phyloP scores from a whole-genome alignment of 53 echinoderm and acorn worm genomes.

The Actinopyga echinites region DNA sequence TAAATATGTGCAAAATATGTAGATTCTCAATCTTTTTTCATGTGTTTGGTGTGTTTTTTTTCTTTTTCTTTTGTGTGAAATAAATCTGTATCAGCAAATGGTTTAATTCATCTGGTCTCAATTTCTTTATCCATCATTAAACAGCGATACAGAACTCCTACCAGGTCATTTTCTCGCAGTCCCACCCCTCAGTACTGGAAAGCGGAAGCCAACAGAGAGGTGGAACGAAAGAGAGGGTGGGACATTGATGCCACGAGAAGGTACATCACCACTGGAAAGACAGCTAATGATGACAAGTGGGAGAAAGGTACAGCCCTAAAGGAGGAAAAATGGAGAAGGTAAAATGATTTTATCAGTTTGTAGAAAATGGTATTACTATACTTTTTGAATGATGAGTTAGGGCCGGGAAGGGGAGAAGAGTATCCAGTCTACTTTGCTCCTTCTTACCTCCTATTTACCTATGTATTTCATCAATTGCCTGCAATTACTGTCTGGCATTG shows the following conservation, averaged over 20 bases:
- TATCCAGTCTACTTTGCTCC: too few species aligned
- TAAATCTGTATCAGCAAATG: too few species aligned
- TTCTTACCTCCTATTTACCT: too few species aligned
- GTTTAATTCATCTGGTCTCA: neutral
- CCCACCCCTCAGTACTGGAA: conserved; percentile 90
- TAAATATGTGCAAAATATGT: too few species aligned
- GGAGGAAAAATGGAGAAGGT: conserved; percentile 39
- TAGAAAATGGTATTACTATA: too few species aligned
- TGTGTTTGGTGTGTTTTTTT: too few species aligned
- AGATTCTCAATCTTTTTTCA: too few species aligned
- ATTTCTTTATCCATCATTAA: neutral
- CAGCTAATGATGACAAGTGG: conserved; percentile 65
- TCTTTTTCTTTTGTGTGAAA: too few species aligned
- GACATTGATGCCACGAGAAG: conserved; percentile 44
- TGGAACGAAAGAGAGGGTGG: conserved; percentile 32
- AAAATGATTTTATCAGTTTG: neutral
- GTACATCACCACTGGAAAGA: conserved; percentile 40
- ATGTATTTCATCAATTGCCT: too few species aligned
- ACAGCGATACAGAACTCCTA: conserved; percentile 81
- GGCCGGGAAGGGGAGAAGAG: too few species aligned
- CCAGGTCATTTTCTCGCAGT: conserved; percentile 78
- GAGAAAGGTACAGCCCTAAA: conserved; percentile 70
- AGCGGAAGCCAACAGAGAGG: conserved; percentile 58
- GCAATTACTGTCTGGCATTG: too few species aligned
- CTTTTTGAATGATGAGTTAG: too few species aligned